phyloP scores from a whole-genome alignment of 2,888 invertebrate genomes.

The Callimorpha dominula region DNA sequence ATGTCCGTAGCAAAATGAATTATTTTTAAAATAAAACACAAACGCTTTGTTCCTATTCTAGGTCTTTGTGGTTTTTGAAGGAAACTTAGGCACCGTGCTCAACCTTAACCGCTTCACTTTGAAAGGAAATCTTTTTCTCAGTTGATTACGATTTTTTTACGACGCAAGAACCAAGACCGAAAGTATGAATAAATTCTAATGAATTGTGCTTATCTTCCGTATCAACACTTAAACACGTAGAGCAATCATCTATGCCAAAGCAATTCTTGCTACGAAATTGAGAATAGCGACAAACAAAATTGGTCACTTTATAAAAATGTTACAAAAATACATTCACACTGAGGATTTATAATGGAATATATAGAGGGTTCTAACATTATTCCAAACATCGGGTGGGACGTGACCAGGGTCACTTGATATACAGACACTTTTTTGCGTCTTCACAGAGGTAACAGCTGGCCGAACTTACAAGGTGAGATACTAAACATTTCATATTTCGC shows the following conservation, averaged over 20 bases:
- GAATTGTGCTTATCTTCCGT: not conserved
- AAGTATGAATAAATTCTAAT: not conserved
- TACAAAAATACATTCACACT: constrained; percentile 20
- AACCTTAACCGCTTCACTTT: too few relatives aligned
- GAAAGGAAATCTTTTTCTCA: too few relatives aligned
- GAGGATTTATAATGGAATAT: constrained; percentile 29
- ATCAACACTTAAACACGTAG: not conserved
- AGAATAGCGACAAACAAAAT: not conserved
- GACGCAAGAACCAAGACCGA: too few relatives aligned
- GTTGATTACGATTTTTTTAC: too few relatives aligned
- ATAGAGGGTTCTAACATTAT: constrained; percentile 35
- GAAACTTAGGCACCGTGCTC: too few relatives aligned
- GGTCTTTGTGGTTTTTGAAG: too few relatives aligned
- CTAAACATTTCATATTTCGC: constrained; percentile 36
- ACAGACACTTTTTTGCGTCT: constrained; percentile 28
- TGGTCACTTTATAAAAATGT: constrained; percentile 18
- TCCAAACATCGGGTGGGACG: constrained; percentile 39
- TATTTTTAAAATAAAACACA: too few relatives aligned
- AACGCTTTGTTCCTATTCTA: too few relatives aligned
- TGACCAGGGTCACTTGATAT: constrained; percentile 45
- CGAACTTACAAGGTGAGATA: constrained; percentile 45
- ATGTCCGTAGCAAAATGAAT: too few relatives aligned
- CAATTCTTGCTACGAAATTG: not conserved
- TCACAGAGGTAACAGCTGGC: constrained; percentile 46
- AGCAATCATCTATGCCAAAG: not conserved